These are phyloP conservation scores for Bradypus variegatus DNA, from an alignment of 2,797 vertebrate genomes.

Conservation along the genomic window DNA sequence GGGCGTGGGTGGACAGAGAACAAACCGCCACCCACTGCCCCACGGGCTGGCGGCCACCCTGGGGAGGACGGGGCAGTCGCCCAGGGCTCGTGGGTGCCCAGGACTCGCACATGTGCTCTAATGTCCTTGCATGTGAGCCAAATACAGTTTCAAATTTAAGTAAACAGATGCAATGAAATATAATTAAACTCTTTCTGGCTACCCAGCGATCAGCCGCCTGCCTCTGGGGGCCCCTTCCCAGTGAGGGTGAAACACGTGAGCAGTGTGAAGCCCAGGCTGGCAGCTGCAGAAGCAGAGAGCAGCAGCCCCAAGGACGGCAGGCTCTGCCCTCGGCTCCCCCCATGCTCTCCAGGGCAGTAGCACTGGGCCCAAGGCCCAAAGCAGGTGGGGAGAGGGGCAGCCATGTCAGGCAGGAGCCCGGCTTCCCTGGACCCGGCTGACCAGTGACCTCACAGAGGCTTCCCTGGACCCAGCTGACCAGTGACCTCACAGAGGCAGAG, in stretches of 20 bases:
- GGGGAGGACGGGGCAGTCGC: too few species aligned
- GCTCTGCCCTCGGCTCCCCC: not conserved
- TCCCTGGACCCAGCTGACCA: accelerated
- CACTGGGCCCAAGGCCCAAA: not conserved
- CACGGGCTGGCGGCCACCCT: too few species aligned
- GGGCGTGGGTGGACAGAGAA: too few species aligned
- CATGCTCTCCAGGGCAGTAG: not conserved
- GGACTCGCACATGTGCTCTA: accelerated
- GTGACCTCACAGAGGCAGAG: too few species aligned
- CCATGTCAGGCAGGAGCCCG: not conserved
- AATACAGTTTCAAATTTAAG: not conserved
- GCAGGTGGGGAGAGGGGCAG: too few species aligned
- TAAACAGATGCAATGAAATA: not conserved
- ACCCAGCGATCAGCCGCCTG: too few species aligned
- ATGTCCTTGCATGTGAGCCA: not conserved
- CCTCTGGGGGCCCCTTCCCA: not conserved
- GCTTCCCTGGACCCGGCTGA: not conserved
- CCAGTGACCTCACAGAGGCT: accelerated
- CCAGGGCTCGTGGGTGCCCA: too few species aligned
- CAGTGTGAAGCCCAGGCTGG: not conserved
- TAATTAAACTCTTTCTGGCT: too few species aligned
- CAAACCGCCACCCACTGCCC: too few species aligned
- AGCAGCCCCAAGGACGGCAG: too few species aligned
- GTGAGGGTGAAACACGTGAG: accelerated
- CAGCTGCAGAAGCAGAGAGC: too few species aligned